Evolutionary conservation across 2,888 invertebrate species (phyloP).

Genomic region (Platycnemis pennipes): DNA sequence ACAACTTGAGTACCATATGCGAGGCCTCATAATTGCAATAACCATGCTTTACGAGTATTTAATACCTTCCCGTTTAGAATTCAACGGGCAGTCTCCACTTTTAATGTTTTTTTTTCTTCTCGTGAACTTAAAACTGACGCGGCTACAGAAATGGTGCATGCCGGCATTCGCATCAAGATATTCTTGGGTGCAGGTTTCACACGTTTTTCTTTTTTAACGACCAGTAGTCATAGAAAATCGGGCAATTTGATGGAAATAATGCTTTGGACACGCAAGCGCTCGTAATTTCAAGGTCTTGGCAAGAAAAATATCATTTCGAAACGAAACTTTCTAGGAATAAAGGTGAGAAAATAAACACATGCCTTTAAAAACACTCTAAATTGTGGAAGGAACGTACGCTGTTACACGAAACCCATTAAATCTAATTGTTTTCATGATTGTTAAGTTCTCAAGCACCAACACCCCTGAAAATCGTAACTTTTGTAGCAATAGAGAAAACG

Average conservation of each 20-base stretch:
- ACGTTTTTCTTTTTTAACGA: background rate
- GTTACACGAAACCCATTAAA: background rate
- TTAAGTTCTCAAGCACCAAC: no score
- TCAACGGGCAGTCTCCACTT: no score
- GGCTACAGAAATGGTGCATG: background rate
- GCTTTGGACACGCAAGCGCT: constrained; percentile 24
- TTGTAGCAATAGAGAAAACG: no score
- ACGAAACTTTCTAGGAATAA: background rate
- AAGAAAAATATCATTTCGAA: background rate
- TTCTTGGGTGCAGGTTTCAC: background rate
- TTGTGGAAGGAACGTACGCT: no score
- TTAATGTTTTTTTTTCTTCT: background rate
- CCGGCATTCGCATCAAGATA: background rate
- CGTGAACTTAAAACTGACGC: background rate
- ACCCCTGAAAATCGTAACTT: no score
- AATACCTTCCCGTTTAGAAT: no score
- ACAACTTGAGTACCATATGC: no score
- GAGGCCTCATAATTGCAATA: no score
- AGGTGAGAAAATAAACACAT: background rate
- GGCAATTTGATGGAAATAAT: background rate
- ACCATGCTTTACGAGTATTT: no score
- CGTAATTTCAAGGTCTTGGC: background rate
- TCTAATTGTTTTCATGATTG: no score
- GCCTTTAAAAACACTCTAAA: background rate
- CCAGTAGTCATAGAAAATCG: background rate